Conservation (phyloP, 1,140 invertebrate genomes). For the Orius insidiosus region DNA sequence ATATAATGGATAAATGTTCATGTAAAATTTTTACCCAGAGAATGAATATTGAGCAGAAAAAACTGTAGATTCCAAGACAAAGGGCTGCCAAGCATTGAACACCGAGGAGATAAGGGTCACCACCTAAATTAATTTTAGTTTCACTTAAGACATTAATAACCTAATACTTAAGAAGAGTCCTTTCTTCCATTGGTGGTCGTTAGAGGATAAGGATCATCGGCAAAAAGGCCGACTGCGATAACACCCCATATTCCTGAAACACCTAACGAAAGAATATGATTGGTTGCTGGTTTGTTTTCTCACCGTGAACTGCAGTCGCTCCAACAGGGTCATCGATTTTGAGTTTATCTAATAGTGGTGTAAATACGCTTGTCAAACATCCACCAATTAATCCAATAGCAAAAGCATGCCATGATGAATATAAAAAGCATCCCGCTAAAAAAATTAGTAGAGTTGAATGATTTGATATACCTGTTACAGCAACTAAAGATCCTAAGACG, state of each 20-base stretch:
- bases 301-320: slow-evolving; percentile 70
- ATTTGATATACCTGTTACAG: slow-evolving; percentile 47
- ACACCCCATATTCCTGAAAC: slow-evolving; percentile 57
- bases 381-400: slow-evolving; percentile 67
- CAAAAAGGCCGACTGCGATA: slow-evolving; percentile 74
- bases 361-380: slow-evolving; percentile 44
- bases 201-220: slow-evolving; percentile 65
- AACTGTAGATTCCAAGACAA: slow-evolving; percentile 54
- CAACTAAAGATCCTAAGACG: slow-evolving; percentile 67
- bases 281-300: too few species aligned
- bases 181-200: slow-evolving; percentile 53
- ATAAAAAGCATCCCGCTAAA: slow-evolving; percentile 74
- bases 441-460: slow-evolving; percentile 11
- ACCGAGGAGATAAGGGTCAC: slow-evolving; percentile 68
- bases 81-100: slow-evolving; percentile 56
- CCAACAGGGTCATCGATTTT: slow-evolving; percentile 80
- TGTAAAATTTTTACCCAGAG: slow-evolving; percentile 38
- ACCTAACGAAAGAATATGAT: slow-evolving; percentile 10
- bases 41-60: slow-evolving; percentile 45
- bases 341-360: slow-evolving; percentile 55
- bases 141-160: too few species aligned
- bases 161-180: slow-evolving; percentile 74
- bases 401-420: slow-evolving; percentile 67
- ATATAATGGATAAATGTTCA: too few species aligned
- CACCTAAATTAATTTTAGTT: too few species aligned